Evolutionary conservation across 1,140 invertebrate genomes (phyloP), one percentile per base, ranked within the genome.

Genomic region (Apis dorsata): DNA sequence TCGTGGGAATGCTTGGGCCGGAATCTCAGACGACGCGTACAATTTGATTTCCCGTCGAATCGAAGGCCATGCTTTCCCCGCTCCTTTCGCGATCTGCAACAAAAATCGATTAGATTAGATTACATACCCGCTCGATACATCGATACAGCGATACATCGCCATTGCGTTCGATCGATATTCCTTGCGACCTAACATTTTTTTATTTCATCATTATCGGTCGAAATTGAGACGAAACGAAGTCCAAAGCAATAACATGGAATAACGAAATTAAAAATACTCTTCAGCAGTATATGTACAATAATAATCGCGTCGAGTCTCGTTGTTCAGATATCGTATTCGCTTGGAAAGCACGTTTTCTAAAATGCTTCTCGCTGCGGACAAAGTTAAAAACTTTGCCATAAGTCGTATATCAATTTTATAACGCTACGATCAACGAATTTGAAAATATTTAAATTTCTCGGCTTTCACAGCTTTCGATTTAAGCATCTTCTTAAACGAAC

Each of bases 51-150:
- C 62, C 83, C 53, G 66, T 77, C 13, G 73, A 79, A 76, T 74
- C 72, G 75, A 82, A 79, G 75, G 68, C 79, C 79, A 83, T 76
- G 75, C 53, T 68, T 49, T 88, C 28, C 65, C 55, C 51, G 51
- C 76, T 53, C 63, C 21, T 68, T 44, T 65, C 51, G 63, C 72
- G 59, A 88, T 85, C 86, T 88, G 73, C 19, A 85, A 88, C 77
- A 57, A 13, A 70, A 55, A 79, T 12, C 53, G 75, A 88, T 87
- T 84, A 85, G 75, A 88, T 88, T 87, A 79, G 86, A 87, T 85
- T 79, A 85, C 34, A 66, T 78, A 28, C 69, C 51, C 69, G 60
- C 44, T 65, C 24, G 19, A n/a, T n/a, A n/a, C n/a, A n/a, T n/a
- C n/a, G n/a, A n/a, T n/a, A n/a, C n/a, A n/a, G n/a, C 15, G 19